Conservation (phyloP, 2,113 vertebrate genomes). For the Corythoichthys haematopterus region DNA sequence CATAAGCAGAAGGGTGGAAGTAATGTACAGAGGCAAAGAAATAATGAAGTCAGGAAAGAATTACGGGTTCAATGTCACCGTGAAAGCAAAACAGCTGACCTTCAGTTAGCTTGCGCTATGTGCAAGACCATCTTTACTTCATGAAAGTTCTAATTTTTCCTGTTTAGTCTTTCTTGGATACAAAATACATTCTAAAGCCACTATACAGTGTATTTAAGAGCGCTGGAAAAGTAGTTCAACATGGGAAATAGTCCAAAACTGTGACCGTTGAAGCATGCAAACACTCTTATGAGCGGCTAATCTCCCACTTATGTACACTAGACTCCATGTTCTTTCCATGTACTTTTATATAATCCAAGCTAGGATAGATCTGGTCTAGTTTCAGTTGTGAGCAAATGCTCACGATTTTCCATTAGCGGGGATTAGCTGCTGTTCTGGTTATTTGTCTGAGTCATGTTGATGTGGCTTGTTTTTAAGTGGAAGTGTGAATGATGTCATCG, state of each 20-base stretch:
- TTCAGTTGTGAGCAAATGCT: conserved; percentile 33
- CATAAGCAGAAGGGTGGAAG: conserved; percentile 23
- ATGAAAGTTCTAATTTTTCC: not conserved
- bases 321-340: not conserved
- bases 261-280: conserved; percentile 8
- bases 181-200: not conserved
- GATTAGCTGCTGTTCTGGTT: conserved; percentile 47
- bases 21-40: conserved; percentile 14
- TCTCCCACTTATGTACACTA: not conserved
- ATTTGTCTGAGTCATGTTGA: conserved; percentile 53
- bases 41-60: conserved; percentile 29
- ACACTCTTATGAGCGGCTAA: conserved; percentile 13
- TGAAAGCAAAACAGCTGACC: conserved; percentile 34
- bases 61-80: conserved; percentile 31
- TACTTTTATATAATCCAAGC: conserved; percentile 6
- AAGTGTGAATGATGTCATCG: conserved; percentile 8
- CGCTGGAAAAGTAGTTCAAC: conserved; percentile 39
- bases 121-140: not conserved
- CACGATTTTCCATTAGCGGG: conserved; percentile 21
- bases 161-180: not conserved
- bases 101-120: conserved; percentile 24
- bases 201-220: not conserved
- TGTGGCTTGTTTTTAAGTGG: conserved; percentile 40
- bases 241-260: conserved; percentile 31
- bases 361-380: conserved; percentile 26